Conservation (phyloP, 2,888 invertebrate species). For the Aphodius sticticus region DNA sequence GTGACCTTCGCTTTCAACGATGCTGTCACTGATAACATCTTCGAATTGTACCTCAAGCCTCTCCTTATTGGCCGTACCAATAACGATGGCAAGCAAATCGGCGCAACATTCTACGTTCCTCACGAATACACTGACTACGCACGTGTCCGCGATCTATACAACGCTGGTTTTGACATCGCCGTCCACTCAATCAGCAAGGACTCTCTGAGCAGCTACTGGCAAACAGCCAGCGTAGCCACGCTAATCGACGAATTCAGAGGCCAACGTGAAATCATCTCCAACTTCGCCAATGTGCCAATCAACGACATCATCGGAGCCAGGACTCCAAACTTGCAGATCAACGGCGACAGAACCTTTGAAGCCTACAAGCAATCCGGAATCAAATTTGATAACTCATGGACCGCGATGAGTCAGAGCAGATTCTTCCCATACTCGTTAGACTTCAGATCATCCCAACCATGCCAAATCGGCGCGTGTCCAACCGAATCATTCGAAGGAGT, state of each 20-base stretch:
- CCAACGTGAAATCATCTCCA: conserved; percentile 53
- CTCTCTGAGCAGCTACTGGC: conserved; percentile 51
- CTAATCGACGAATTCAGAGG: conserved; percentile 55
- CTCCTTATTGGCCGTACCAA: conserved; percentile 65
- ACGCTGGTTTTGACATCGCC: conserved; percentile 70
- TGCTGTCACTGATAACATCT: conserved; percentile 63
- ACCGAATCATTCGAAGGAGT: conserved; percentile 65
- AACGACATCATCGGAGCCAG: conserved; percentile 56
- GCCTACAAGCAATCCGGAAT: conserved; percentile 64
- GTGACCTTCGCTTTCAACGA: conserved; percentile 75
- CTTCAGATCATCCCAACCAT: conserved; percentile 65
- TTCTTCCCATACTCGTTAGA: conserved; percentile 77
- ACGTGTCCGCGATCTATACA: conserved; percentile 66
- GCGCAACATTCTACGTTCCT: conserved; percentile 74
- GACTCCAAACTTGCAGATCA: conserved; percentile 62
- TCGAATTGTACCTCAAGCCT: conserved; percentile 64
- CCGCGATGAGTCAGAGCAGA: conserved; percentile 61
- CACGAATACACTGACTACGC: conserved; percentile 73
- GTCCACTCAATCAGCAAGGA: conserved; percentile 66
- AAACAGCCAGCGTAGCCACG: conserved; percentile 47
- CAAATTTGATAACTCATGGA: conserved; percentile 71
- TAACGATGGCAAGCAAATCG: conserved; percentile 69
- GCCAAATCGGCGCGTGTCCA: conserved; percentile 66
- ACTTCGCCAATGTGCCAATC: conserved; percentile 55
- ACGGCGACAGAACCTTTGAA: conserved; percentile 66